phyloP scores from a whole-genome alignment of 53 echinoderm and acorn worm genomes.

The Astropecten irregularis region DNA sequence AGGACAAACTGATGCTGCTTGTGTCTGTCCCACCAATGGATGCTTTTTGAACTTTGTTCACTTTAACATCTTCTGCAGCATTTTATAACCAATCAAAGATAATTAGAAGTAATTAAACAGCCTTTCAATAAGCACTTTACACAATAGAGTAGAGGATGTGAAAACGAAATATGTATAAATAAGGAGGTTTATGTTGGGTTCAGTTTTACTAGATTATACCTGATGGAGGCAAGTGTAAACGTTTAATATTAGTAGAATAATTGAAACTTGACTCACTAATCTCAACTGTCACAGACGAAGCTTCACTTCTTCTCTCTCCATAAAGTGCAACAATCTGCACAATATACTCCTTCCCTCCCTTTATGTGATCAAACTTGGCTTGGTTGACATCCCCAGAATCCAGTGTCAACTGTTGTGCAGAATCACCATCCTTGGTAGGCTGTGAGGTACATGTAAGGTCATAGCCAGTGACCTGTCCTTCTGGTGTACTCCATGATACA shows the following conservation, averaged over 20 bases:
- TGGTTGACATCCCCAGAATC: slow-evolving; percentile 50
- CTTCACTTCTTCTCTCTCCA: slow-evolving; percentile 73
- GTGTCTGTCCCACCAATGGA: background rate
- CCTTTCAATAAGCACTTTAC: no score
- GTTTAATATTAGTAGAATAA: no score
- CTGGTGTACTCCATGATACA: slow-evolving; percentile 18
- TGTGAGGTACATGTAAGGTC: background rate
- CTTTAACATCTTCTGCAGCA: slow-evolving; percentile 20
- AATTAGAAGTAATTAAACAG: background rate
- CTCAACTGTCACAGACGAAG: slow-evolving; percentile 48
- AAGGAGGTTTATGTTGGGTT: no score
- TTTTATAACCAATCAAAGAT: background rate
- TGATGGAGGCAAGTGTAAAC: no score
- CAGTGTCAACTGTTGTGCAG: slow-evolving; percentile 15
- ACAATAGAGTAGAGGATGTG: no score
- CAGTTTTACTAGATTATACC: no score
- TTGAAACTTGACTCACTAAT: slow-evolving; percentile 57
- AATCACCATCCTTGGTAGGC: background rate
- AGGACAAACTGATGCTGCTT: slow-evolving; percentile 40
- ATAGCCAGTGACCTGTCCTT: slow-evolving; percentile 11
- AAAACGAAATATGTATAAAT: no score
- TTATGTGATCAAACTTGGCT: slow-evolving; percentile 56
- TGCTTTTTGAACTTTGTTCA: slow-evolving; percentile 22
- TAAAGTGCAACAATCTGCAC: slow-evolving; percentile 73
- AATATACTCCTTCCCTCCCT: slow-evolving; percentile 59